Base-by-base conservation (phyloP, 2,797 vertebrate species). In the Tapera naevia region DNA sequence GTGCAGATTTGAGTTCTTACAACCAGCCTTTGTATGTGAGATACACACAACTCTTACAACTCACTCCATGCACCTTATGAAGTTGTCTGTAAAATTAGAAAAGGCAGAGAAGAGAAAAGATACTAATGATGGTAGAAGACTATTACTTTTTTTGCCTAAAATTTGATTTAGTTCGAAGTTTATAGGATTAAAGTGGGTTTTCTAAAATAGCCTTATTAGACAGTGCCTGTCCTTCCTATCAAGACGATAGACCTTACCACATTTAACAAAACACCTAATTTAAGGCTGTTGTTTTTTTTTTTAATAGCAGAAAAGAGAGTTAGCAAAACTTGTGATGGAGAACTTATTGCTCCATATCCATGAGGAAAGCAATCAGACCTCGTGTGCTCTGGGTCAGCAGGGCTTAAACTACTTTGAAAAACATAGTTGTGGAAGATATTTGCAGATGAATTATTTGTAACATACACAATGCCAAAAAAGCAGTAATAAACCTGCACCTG, bases 341-440 rank as follows among this genome's bases (percentile, higher is more conserved):
- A 94, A 88, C 84, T 79, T 28, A 45, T 53, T n/a, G 25, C 35
- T 78, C n/a, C 5, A 2, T 45, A 50, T 46, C 15, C 0, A 0
- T 0, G 0, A 53, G n/a, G 37, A 66, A 58, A 71, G 50, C 9
- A 2, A n/a, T 43, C 30, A 33, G 67, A 53, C 17, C 19, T 69
- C 28, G 8, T 14, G 48, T 17, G 58, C 57, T 62, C 46, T 19
- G 41, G 65, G 51, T 30, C 62, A 73, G 65, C 35, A 24, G 32
- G 23, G 35, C 48, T 88, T 71, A 33, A 60, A 35, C 27, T 93
- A 13, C 65, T 79, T 67, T 50, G 30, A 67, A 80, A 64, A 82
- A 90, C 80, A 74, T 41, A 92, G 27, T 45, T 58, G 46, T 6
- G 8, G 71, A 45, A 85, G 39, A 66, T 58, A 66, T 66, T 80